Evolutionary conservation across 2,113 vertebrate species (phyloP), one percentile per base, ranked within the genome.

Genomic region (Scatophagus argus): DNA sequence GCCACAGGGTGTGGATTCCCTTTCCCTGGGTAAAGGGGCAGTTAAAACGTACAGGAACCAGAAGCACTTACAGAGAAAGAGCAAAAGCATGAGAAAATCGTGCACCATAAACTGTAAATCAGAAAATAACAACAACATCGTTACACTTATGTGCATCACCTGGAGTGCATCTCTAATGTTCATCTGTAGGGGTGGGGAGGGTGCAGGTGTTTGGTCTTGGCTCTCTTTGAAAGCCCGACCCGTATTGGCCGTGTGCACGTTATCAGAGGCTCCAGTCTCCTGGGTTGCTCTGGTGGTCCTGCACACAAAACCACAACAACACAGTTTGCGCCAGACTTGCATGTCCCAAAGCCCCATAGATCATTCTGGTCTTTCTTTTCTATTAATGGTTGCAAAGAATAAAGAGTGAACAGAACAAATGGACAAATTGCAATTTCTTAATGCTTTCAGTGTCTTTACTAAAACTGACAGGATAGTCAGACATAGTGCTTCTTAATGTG

Each of bases 141-240:
- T 51, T 39, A 41, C 8, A n/a, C 25, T 34, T 34, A 5, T 17
- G 21, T 44, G 46, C 23, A 2, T 58, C 31, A 54, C 49, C 55
- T 46, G 3, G 2, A 14, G 0, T 11, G 13, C 16, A 5, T 5
- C 16, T 68, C 34, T 0, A 5, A 5, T 3, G 49, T 29, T 89
- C 86, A 96, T 87, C 95, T 95, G 84, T 97, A 96, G 2, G 96
- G 96, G 88, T 96, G 84, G 9, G 43, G 78, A 19, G n/a, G 93
- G 91, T 98, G 97, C 61, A 98, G 96, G 23, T 94, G 93, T 87
- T 94, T 95, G 75, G 94, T 92, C 52, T 91, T 96, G 79, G 95
- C 96, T 92, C 91, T 96, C 93, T 94, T 97, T 85, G 97, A 98
- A 77, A 99, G 94, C 17, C 97, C 97, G 36, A 98, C 91, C 78